Percentiles rank a stretch among this genome's conserved stretches.
Evolutionary conservation across 2,797 vertebrate species (phyloP).

Genomic region (Crocidura indochinensis): DNA sequence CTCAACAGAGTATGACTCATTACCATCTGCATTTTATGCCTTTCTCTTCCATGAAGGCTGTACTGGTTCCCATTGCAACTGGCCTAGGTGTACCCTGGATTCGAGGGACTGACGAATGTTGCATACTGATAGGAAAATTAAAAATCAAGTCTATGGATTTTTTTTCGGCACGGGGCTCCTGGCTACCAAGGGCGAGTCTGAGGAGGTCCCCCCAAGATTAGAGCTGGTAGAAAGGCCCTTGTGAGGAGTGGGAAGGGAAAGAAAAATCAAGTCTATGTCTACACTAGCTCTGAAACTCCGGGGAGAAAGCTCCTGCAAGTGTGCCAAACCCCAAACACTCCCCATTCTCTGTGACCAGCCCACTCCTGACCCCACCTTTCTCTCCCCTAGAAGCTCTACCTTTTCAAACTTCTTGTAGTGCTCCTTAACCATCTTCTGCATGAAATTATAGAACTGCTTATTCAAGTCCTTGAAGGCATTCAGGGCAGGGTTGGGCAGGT

Average conservation of each 20-base stretch:
- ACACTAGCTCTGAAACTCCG: neutral
- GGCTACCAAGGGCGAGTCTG: too few relatives aligned
- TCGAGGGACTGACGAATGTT: neutral
- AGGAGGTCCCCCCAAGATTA: too few relatives aligned
- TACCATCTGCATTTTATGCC: neutral
- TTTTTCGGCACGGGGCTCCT: too few relatives aligned
- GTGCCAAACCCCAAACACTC: neutral
- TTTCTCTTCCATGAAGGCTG: conserved; percentile 5
- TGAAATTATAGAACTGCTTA: conserved; percentile 87
- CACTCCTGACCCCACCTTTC: neutral
- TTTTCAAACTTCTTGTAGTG: conserved; percentile 94
- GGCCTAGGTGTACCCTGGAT: neutral
- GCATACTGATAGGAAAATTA: neutral
- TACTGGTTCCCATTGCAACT: neutral
- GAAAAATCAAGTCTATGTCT: neutral
- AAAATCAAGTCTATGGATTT: neutral
- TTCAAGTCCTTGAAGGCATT: conserved; percentile 92
- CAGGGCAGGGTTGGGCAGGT: conserved; percentile 92
- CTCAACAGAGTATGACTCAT: neutral
- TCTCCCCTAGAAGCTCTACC: conserved; percentile 88
- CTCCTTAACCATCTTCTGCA: conserved; percentile 92
- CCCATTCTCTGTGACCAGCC: neutral
- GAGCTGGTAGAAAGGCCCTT: too few relatives aligned
- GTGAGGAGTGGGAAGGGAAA: too few relatives aligned
- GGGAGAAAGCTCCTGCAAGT: neutral